Percentiles rank a stretch among this genome's conserved stretches.
Conservation (phyloP, 2,797 vertebrate species). For the Propithecus perrieri region DNA sequence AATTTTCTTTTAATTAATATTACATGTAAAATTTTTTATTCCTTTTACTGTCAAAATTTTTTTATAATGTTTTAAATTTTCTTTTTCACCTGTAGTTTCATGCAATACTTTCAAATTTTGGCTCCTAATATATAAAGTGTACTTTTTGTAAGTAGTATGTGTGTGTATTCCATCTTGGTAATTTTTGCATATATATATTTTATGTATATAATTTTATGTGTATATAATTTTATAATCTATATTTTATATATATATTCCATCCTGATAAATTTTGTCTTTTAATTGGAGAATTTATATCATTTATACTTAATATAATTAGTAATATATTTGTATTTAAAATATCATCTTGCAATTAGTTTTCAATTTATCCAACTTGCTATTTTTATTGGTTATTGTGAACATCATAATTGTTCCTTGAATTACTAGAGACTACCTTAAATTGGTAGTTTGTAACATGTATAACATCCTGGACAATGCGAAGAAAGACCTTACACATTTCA, state of each 20-base stretch:
- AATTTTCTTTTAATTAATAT: background rate
- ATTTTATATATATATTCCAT: background rate
- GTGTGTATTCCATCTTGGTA: too few relatives aligned
- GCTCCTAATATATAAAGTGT: background rate
- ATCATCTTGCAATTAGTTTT: background rate
- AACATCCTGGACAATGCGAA: background rate
- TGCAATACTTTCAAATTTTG: background rate
- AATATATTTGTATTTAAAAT: background rate
- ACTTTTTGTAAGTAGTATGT: background rate
- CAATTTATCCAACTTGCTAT: background rate
- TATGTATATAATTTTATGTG: too few relatives aligned
- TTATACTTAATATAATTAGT: slow-evolving; percentile 15
- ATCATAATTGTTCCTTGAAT: background rate
- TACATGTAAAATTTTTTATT: background rate
- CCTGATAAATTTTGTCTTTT: background rate
- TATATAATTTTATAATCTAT: too few relatives aligned
- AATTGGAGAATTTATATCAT: background rate
- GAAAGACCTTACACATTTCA: background rate
- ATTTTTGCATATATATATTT: too few relatives aligned
- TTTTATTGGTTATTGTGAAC: background rate
- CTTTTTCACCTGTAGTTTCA: too few relatives aligned
- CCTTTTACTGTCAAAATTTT: background rate
- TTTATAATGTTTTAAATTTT: too few relatives aligned
- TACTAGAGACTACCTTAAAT: background rate
- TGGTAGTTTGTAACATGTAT: background rate